Conservation (phyloP, 2,797 vertebrate genomes). For the Acropternis orthonyx region DNA sequence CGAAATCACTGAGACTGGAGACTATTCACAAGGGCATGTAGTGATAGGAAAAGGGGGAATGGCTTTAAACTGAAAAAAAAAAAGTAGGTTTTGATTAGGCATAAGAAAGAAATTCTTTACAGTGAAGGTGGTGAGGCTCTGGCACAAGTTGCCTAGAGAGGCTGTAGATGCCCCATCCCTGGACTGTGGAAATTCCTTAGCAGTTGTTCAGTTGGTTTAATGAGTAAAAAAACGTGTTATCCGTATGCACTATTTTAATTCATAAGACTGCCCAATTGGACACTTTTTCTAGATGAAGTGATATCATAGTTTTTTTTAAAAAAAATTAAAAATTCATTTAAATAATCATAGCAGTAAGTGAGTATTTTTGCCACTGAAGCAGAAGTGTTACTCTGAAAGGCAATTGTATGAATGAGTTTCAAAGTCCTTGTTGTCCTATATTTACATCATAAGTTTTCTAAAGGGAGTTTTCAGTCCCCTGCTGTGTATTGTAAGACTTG, state of each 20-base stretch:
- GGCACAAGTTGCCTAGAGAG: not conserved
- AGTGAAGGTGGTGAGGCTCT: not conserved
- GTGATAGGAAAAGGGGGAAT: not conserved
- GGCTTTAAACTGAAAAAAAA: no score
- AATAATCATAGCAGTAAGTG: not conserved
- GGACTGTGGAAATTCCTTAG: not conserved
- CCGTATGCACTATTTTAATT: not conserved
- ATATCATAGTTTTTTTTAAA: not conserved
- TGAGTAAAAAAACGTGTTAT: not conserved
- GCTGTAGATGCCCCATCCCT: not conserved
- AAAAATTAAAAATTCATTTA: not conserved
- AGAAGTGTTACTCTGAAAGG: not conserved
- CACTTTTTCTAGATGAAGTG: not conserved
- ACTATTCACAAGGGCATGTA: no score
- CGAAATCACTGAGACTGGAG: not conserved
- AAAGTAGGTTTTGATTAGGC: not conserved
- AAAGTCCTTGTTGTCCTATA: conserved; percentile 1
- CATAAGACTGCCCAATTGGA: not conserved
- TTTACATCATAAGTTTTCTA: conserved; percentile 24
- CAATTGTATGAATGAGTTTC: not conserved
- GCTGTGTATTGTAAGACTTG: not conserved
- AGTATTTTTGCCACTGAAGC: not conserved
- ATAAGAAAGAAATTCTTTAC: not conserved
- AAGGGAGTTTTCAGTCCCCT: not conserved
- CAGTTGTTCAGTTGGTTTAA: not conserved